Conservation (phyloP, 2,888 invertebrate species). For the Rhynchonema sp. region DNA sequence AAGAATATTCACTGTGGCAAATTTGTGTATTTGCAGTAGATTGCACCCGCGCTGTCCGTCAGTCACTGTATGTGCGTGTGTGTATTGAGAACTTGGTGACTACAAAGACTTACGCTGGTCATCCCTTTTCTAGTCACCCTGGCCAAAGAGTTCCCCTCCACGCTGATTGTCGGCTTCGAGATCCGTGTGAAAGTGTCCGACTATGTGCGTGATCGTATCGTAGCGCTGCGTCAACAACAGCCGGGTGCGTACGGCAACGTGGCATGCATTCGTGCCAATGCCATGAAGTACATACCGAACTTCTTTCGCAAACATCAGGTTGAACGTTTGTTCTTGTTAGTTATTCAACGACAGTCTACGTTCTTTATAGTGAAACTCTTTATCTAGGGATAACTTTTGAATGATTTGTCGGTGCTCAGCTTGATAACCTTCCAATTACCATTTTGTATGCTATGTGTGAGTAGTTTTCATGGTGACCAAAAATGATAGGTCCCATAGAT, state of each 20-base stretch:
- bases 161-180: slow-evolving; percentile 77
- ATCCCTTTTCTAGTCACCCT: slow-evolving; percentile 64
- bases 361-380: no score
- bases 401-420: no score
- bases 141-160: slow-evolving; percentile 70
- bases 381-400: no score
- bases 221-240: slow-evolving; percentile 56
- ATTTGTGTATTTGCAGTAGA: no score
- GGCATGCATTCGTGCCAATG: slow-evolving; percentile 80
- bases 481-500: no score
- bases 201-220: slow-evolving; percentile 83
- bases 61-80: not conserved
- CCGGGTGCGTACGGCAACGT: slow-evolving; percentile 61
- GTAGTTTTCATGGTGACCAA: no score
- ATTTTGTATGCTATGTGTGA: no score
- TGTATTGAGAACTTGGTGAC: not conserved
- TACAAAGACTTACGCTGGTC: not conserved
- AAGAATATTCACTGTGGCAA: no score
- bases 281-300: slow-evolving; percentile 97
- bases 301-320: slow-evolving; percentile 84
- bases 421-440: no score
- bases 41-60: not conserved
- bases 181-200: slow-evolving; percentile 82
- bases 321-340: no score
- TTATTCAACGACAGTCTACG: no score